Evolutionary conservation across 1,140 invertebrate species (phyloP).

Genomic region (Cyrtorhinus lividipennis): DNA sequence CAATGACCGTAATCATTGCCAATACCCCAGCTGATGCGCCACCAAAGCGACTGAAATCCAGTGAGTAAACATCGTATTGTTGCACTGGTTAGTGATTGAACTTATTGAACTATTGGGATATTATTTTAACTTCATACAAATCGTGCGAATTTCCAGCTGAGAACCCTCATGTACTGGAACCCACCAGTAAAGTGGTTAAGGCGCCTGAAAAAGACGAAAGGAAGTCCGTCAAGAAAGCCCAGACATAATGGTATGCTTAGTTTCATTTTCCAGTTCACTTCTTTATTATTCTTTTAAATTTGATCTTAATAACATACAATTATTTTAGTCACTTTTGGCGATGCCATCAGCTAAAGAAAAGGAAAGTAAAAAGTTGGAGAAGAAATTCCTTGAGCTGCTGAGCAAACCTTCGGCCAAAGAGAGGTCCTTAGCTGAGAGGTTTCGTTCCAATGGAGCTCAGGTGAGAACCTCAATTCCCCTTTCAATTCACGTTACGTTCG

Average conservation of each 20-base stretch:
- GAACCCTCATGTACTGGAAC: slow-evolving; percentile 27
- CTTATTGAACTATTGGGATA: not conserved
- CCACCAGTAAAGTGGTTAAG: slow-evolving; percentile 31
- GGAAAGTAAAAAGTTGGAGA: slow-evolving; percentile 86
- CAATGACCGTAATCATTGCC: slow-evolving; percentile 33
- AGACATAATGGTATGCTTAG: slow-evolving; percentile 47
- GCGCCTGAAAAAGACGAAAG: slow-evolving; percentile 25
- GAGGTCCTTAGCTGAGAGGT: slow-evolving; percentile 79
- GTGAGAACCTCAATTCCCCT: slow-evolving; percentile 10
- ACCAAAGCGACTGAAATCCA: slow-evolving; percentile 21
- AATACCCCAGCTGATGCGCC: not conserved
- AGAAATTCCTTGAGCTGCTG: slow-evolving; percentile 86
- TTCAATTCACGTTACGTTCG: not conserved
- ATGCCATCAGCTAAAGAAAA: slow-evolving; percentile 89
- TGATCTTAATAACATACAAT: too few species aligned
- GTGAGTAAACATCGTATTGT: slow-evolving; percentile 1
- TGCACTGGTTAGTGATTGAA: not conserved
- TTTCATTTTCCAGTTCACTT: not conserved
- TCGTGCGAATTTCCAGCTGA: slow-evolving; percentile 45
- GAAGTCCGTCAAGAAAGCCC: slow-evolving; percentile 37
- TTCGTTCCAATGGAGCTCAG: slow-evolving; percentile 65
- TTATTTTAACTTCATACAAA: too few species aligned
- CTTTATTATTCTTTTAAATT: not conserved
- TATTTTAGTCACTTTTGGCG: slow-evolving; percentile 61
- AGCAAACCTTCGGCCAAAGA: slow-evolving; percentile 95